Evolutionary conservation across 2,888 invertebrate genomes (phyloP).

Genomic region (Orchesella flavescens): DNA sequence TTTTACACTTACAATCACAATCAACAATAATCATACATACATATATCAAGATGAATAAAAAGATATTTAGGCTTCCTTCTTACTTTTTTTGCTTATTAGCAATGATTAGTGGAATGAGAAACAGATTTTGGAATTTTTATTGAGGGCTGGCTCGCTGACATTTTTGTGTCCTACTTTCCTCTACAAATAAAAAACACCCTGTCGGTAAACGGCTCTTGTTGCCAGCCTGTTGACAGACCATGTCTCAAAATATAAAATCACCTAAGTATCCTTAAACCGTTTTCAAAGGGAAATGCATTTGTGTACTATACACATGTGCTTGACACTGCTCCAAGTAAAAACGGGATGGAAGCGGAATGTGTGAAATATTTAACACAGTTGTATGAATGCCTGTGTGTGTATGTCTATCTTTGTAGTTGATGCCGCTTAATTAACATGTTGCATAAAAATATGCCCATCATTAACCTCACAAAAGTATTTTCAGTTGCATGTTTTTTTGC

Average conservation of each 20-base stretch:
- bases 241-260: not conserved
- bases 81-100: not conserved
- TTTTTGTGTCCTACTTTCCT: constrained; percentile 36
- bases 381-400: too few relatives aligned
- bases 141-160: constrained; percentile 36
- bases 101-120: constrained; percentile 6
- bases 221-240: constrained; percentile 9
- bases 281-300: too few relatives aligned
- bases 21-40: not conserved
- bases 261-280: not conserved
- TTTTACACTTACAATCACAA: not conserved
- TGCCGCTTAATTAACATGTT: not conserved
- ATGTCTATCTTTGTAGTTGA: too few relatives aligned
- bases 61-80: constrained; percentile 30
- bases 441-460: not conserved
- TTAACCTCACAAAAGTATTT: not conserved
- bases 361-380: not conserved
- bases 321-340: not conserved
- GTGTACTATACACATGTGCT: too few relatives aligned
- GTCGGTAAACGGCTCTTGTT: not conserved
- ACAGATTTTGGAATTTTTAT: constrained; percentile 24
- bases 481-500: too few relatives aligned
- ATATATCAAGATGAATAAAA: constrained; percentile 4
- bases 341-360: not conserved
- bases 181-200: not conserved